phyloP scores from a whole-genome alignment of 2,113 vertebrate genomes.

The Nematolebias whitei region DNA sequence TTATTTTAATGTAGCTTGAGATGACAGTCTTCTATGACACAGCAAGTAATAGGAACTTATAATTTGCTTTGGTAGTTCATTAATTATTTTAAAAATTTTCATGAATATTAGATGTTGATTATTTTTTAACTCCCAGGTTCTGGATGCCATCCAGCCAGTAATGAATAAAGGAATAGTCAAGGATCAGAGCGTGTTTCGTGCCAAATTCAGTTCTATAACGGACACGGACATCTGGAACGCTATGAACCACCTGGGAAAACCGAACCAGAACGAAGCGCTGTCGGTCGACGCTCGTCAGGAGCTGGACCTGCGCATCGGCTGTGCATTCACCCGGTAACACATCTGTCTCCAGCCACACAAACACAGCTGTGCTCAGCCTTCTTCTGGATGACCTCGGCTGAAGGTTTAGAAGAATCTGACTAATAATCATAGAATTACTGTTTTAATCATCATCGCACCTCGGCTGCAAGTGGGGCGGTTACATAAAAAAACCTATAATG shows the following conservation, averaged over 20 bases:
- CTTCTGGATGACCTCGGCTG: no score
- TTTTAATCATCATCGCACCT: no score
- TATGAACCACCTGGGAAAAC: constrained; percentile 90
- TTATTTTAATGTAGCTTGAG: neutral
- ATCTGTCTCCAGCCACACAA: neutral
- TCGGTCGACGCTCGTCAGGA: constrained; percentile 97
- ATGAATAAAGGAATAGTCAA: constrained; percentile 82
- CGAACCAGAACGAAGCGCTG: constrained; percentile 91
- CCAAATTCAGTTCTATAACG: constrained; percentile 97
- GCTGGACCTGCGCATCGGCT: constrained; percentile 95
- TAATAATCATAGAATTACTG: no score
- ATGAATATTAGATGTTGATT: neutral
- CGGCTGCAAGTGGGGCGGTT: no score
- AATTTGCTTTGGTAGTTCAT: neutral
- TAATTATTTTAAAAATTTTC: neutral
- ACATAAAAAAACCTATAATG: no score
- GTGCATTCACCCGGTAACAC: constrained; percentile 92
- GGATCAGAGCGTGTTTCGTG: constrained; percentile 85
- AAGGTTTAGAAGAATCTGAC: no score
- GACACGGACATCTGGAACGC: constrained; percentile 95
- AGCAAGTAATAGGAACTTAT: neutral
- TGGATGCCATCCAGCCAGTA: constrained; percentile 88
- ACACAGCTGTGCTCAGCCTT: no score
- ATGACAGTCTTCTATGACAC: neutral
- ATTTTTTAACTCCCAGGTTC: constrained; percentile 79